phyloP scores from a whole-genome alignment of 1,140 invertebrate species.

The Drosophila watanabei region DNA sequence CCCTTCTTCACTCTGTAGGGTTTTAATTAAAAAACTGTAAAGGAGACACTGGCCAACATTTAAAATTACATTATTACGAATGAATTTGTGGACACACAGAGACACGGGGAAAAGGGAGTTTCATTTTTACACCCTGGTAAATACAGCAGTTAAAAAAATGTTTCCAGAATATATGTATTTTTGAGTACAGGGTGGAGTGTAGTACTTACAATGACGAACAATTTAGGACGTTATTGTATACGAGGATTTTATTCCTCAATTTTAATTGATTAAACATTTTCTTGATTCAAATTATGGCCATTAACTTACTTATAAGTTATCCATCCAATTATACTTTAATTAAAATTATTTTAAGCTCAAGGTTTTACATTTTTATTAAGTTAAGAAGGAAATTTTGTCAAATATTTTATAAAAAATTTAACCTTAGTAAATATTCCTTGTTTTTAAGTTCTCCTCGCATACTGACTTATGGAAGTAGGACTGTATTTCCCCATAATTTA shows the following conservation, averaged over 20 bases:
- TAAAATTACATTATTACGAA: conserved; percentile 71
- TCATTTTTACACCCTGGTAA: conserved; percentile 65
- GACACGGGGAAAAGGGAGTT: background rate
- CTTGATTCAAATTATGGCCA: background rate
- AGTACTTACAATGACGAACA: background rate
- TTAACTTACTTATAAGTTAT: background rate
- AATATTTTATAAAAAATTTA: background rate
- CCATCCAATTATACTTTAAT: rapidly evolving
- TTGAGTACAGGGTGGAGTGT: background rate
- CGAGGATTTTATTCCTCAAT: background rate
- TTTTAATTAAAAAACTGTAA: conserved; percentile 54
- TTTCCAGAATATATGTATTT: conserved; percentile 14
- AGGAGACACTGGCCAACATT: conserved; percentile 46
- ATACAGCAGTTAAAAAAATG: conserved; percentile 16
- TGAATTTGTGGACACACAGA: conserved; percentile 44
- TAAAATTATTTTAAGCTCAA: no score
- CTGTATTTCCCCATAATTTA: conserved; percentile 45
- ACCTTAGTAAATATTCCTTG: background rate
- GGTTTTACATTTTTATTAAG: no score
- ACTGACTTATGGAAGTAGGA: background rate
- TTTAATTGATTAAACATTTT: background rate
- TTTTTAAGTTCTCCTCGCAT: background rate
- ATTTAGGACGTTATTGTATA: background rate
- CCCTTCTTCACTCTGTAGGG: background rate
- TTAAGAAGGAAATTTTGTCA: background rate